These are phyloP conservation scores for Malachius bipustulatus DNA, from an alignment of 2,888 invertebrate genomes.

Conservation along the genomic window DNA sequence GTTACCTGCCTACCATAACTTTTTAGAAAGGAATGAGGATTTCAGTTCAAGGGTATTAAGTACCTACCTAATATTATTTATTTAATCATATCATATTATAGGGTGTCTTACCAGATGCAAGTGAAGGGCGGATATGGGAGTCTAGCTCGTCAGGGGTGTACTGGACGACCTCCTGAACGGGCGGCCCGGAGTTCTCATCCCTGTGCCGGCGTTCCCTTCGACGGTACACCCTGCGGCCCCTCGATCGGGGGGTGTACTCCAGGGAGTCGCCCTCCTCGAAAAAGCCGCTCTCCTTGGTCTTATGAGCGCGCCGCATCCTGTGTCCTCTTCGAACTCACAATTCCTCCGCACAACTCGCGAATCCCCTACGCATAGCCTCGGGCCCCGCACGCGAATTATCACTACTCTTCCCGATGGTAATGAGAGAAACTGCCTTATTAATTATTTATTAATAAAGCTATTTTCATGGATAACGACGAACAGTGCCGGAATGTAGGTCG, in stretches of 20 bases:
- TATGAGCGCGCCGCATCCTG: conserved; percentile 37
- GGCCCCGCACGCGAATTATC: too few species aligned
- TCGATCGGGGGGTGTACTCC: conserved; percentile 35
- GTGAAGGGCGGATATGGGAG: conserved; percentile 26
- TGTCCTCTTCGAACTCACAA: conserved; percentile 8
- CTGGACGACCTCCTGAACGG: conserved; percentile 20
- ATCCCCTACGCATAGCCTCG: too few species aligned
- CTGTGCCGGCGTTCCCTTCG: not conserved
- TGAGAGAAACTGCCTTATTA: too few species aligned
- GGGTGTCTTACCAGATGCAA: conserved; percentile 21
- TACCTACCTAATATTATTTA: too few species aligned
- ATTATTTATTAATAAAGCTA: too few species aligned
- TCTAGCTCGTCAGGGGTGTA: conserved; percentile 32
- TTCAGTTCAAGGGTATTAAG: too few species aligned
- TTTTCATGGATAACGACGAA: too few species aligned
- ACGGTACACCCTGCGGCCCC: conserved; percentile 29
- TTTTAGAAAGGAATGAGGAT: too few species aligned
- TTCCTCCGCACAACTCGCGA: conserved; percentile 4
- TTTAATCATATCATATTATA: too few species aligned
- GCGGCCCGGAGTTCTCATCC: conserved; percentile 2
- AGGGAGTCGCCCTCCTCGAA: conserved; percentile 66
- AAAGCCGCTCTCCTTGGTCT: conserved; percentile 65
- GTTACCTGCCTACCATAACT: too few species aligned
- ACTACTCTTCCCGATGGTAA: too few species aligned
- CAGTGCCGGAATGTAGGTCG: too few species aligned